A percentile compares a stretch with the other conserved stretches of the same genome.
Evolutionary conservation across 2,797 vertebrate genomes (phyloP).

Genomic region (Gobio occitaniae): DNA sequence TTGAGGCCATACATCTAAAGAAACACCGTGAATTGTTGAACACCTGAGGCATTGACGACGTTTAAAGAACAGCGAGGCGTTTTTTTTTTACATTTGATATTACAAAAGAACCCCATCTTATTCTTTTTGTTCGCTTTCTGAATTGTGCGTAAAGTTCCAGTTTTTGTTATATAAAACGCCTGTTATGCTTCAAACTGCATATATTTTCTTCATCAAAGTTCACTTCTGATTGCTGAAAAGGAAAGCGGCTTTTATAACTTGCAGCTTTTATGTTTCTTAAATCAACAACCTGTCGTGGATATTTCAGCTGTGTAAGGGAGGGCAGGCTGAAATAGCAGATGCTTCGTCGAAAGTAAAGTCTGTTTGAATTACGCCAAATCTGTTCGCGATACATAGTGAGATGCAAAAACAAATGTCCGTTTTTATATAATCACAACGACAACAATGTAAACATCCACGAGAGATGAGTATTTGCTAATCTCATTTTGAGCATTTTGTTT

Average conservation of each 20-base stretch:
- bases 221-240: constrained; percentile 20
- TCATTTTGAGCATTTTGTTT: constrained; percentile 50
- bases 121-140: constrained; percentile 13
- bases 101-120: constrained; percentile 18
- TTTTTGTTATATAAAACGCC: constrained; percentile 31
- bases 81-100: constrained; percentile 51
- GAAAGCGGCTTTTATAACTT: constrained; percentile 34
- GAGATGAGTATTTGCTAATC: constrained; percentile 49
- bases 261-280: constrained; percentile 38
- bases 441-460: constrained; percentile 30
- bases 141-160: constrained; percentile 15
- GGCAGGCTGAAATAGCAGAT: constrained; percentile 47
- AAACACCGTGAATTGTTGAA: constrained; percentile 22
- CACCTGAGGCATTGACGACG: constrained; percentile 43
- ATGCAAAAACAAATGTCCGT: constrained; percentile 44
- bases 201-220: constrained; percentile 26
- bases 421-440: constrained; percentile 37
- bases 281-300: constrained; percentile 32
- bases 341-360: constrained; percentile 43
- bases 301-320: constrained; percentile 30
- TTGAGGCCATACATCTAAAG: constrained; percentile 70
- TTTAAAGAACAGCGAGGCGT: constrained; percentile 38
- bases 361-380: constrained; percentile 51
- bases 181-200: constrained; percentile 11
- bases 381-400: constrained; percentile 36